These are phyloP conservation scores for Anneissia japonica DNA, from an alignment of 35 echinoderm and acorn worm genomes.

Conservation along the genomic window DNA sequence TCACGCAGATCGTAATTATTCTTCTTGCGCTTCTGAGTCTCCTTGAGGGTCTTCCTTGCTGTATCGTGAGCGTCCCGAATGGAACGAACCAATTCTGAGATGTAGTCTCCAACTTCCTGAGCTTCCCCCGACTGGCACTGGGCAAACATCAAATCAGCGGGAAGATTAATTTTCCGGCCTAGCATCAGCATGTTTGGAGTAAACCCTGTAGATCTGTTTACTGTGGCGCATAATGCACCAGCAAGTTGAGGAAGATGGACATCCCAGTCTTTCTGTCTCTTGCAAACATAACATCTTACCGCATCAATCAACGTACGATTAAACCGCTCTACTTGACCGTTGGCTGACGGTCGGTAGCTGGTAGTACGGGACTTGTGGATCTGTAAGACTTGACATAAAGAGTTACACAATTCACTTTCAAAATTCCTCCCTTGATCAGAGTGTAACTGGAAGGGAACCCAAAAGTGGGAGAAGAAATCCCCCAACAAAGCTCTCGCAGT, in stretches of 20 bases:
- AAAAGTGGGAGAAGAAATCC: neutral
- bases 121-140: neutral
- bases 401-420: neutral
- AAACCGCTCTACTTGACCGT: neutral
- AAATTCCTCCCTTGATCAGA: neutral
- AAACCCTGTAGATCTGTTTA: slow-evolving; percentile 36
- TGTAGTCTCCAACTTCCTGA: neutral
- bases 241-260: slow-evolving; percentile 20
- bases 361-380: neutral
- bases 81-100: neutral
- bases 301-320: slow-evolving; percentile 24
- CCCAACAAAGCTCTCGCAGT: neutral
- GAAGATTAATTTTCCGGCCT: slow-evolving; percentile 37
- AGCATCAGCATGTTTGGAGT: slow-evolving; percentile 44
- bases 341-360: neutral
- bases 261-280: slow-evolving; percentile 37
- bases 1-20: slow-evolving; percentile 42
- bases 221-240: slow-evolving; percentile 31
- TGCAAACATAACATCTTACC: slow-evolving; percentile 26
- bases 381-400: neutral
- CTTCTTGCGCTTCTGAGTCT: slow-evolving; percentile 26
- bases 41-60: slow-evolving; percentile 10
- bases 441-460: neutral
- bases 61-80: slow-evolving; percentile 14
- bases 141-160: slow-evolving; percentile 34